Evolutionary conservation across 2,113 vertebrate species (phyloP), one percentile per base, ranked within the genome.

Genomic region (Mixornis gularis): DNA sequence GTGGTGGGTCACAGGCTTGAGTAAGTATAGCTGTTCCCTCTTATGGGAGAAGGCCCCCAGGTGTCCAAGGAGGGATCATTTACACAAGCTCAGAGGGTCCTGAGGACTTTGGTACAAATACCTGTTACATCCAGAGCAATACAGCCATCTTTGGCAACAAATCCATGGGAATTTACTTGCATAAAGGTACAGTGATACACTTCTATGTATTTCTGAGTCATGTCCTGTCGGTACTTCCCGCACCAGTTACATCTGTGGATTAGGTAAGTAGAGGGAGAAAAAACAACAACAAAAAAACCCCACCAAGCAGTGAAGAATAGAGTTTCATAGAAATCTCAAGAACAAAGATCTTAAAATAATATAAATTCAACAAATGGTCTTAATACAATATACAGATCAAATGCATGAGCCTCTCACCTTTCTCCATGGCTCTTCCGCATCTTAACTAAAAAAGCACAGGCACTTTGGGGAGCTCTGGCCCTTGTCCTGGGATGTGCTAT

Each of bases 181-280:
- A 25, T 78, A 70, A 90, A 89, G 40, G 52, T 74, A 46, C 43
- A 63, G 40, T 63, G 36, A 71, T 78, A 48, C 0, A 6, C 40
- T 88, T 73, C 32, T 77, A n/a, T 80, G 76, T 83, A 48, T 79
- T 83, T 94, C 89, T 96, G 93, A 96, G 86, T 94, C 86, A 94
- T 11, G 44, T 94, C 93, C 80, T 84, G 89, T 84, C 5, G 18
- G 69, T 80, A 90, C 84, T 94, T 94, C 51, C 77, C 0, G 0
- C 48, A 80, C 21, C 36, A 89, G 80, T 81, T 78, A 80, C 36
- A 51, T 44, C 30, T 40, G 21, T 81, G 56, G 40, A 21, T 74
- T 90, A 92, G 43, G 81, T 66, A 93, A 78, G 65, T 11, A 85
- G 36, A 27, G 22, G n/a, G 15, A 6, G 7, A 30, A 56, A 43